These are phyloP conservation scores for Protobothrops mucrosquamatus DNA, from an alignment of 2,113 vertebrate genomes.

Conservation along the genomic window DNA sequence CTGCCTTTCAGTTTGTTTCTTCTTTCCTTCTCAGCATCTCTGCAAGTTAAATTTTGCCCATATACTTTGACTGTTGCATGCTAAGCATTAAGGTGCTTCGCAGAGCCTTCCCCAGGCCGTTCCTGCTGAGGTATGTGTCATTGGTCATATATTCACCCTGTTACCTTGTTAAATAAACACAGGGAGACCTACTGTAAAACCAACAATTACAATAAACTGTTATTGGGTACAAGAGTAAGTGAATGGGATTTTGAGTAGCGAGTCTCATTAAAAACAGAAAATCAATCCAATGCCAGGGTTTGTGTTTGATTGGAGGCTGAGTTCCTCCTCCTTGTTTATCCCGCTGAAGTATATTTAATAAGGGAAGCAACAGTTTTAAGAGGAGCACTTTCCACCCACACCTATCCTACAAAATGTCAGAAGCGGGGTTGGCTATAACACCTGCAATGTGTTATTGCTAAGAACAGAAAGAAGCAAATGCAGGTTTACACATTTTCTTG, in stretches of 20 bases:
- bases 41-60: not conserved
- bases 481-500: not conserved
- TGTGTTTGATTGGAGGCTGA: not conserved
- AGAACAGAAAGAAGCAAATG: not conserved
- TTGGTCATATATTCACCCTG: not conserved
- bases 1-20: not conserved
- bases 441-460: not conserved
- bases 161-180: not conserved
- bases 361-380: not conserved
- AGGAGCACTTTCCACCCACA: not conserved
- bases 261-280: not conserved
- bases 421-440: not conserved
- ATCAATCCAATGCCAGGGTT: not conserved
- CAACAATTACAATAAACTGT: not conserved
- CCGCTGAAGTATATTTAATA: not conserved
- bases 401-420: not conserved
- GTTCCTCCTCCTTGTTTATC: not conserved
- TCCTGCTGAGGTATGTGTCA: not conserved
- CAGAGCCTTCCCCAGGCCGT: not conserved
- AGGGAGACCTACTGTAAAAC: not conserved
- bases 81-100: not conserved
- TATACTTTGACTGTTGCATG: not conserved
- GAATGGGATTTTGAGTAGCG: not conserved
- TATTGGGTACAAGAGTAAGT: not conserved
- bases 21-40: not conserved